Conservation (phyloP, 2,113 vertebrate genomes). For the Xiphophorus couchianus region DNA sequence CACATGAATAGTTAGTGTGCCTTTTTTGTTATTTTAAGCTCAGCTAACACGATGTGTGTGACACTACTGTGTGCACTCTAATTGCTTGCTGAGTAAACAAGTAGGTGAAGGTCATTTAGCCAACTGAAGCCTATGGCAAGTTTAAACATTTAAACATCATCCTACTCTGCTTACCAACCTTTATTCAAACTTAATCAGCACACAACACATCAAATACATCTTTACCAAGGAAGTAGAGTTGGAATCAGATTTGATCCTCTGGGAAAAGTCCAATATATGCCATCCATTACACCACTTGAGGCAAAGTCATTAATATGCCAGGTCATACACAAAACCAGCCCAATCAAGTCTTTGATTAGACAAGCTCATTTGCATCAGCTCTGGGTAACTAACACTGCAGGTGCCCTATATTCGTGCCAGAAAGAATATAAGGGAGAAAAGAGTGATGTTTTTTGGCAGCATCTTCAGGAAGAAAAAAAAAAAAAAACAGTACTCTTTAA, state of each 20-base stretch:
- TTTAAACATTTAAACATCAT: slow-evolving; percentile 53
- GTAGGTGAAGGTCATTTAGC: slow-evolving; percentile 60
- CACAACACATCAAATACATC: slow-evolving; percentile 11
- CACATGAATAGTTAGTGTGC: slow-evolving; percentile 20
- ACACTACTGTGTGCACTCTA: slow-evolving; percentile 1
- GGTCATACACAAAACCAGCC: slow-evolving; percentile 43
- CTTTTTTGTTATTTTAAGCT: slow-evolving; percentile 3
- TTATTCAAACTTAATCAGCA: slow-evolving; percentile 56
- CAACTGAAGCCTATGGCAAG: slow-evolving; percentile 46
- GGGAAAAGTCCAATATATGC: slow-evolving; percentile 22
- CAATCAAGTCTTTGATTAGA: slow-evolving; percentile 62
- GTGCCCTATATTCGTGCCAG: slow-evolving; percentile 67
- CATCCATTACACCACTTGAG: slow-evolving; percentile 26
- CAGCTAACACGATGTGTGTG: not conserved
- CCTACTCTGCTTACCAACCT: slow-evolving; percentile 5
- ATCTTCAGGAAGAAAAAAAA: slow-evolving; percentile 37
- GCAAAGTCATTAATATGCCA: slow-evolving; percentile 59
- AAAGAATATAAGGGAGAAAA: slow-evolving; percentile 48
- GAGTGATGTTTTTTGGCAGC: slow-evolving; percentile 55
- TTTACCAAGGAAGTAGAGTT: not conserved
- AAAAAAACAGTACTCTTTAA: slow-evolving; percentile 65
- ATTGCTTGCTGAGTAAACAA: slow-evolving; percentile 31
- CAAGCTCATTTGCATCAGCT: slow-evolving; percentile 65
- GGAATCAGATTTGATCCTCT: slow-evolving; percentile 44
- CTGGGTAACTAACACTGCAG: slow-evolving; percentile 62